Evolutionary conservation across 2,113 vertebrate species (phyloP), one percentile per base, ranked within the genome.

Genomic region (Trematomus loennbergii): DNA sequence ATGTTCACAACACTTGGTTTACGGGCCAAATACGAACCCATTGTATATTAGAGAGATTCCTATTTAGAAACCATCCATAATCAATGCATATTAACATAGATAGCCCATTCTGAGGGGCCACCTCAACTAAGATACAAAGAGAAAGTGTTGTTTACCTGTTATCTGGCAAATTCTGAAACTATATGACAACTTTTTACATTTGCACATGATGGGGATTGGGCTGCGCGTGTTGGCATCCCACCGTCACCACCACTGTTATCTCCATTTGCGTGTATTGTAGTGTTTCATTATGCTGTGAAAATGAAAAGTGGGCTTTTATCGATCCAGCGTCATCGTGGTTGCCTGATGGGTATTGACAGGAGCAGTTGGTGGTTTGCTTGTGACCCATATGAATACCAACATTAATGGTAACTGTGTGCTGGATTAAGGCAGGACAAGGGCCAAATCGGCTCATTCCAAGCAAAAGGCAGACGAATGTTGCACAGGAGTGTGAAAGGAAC

Each of bases 301-400:
- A 74, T 40, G 22, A 48, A 71, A 13, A 29, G 67, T 18, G 63
- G 70, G 48, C 16, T 29, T 40, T n/a, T 11, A 72, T 91, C 11
- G 82, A 87, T 81, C 79, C 17, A 1, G 10, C 72, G 18, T 72
- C 80, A 71, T 59, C 58, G 6, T 40, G 4, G 33, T 12, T 40
- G 58, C 6, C 65, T 79, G 87, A 83, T 88, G 78, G 6, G 54
- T 87, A 91, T 92, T 86, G 92, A 90, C 77, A 50, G 79, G 52
- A 59, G 68, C 69, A n/a, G 76, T 84, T 74, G 86, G 85, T 85
- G 83, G 79, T 64, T 12, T 63, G 76, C 16, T 78, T 73, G 54
- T 92, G 91, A 93, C 89, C 91, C 86, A 91, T 61, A 91, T 93
- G 72, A 62, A 74, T 6, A 18, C 52, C 20, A 59, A 25, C 43